Base-by-base conservation (phyloP, 2,797 vertebrate species). In the Poecilia wingei region DNA sequence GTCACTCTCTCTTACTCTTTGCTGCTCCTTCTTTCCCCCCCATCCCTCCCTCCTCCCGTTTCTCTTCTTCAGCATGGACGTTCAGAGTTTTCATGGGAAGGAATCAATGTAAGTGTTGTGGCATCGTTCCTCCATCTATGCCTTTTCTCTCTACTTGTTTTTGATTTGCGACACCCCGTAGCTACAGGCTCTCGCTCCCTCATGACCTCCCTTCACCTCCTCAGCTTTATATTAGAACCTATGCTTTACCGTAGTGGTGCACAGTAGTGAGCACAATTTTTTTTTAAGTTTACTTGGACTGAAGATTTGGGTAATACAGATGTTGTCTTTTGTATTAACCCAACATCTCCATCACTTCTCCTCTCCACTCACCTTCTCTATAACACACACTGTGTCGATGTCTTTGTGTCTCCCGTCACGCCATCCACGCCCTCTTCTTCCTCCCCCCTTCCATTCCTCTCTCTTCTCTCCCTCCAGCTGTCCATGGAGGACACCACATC, bases 401-500 rank as follows among this genome's bases (percentile, higher is more conserved):
- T 95, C 80, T 81, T 75, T 83, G 84, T 90, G 88, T 90, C 92
- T 86, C 84, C 86, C 80, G 87, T 87, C 93, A 88, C 93, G 89
- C 89, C 78, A 89, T 82, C 92, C 91, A 90, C 88, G 81, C 91
- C 76, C 75, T 85, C 83, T 81, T 83, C 84, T 85, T 78, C 86
- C 85, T 72, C 39, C 33, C 79, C 74, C 79, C 84, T 87, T 91
- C 90, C 90, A 91, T 93, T 79, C 87, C 87, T 91, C 76, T 91
- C 12, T 89, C 82, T 91, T 93, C 79, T 91, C 80, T 84, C 86
- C 86, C 84, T 94, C 79, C 92, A 99, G 98, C 96, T 99, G 82
- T 99, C 98, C 90, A 99, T 99, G 98, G 98, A 99, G 95, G 98
- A 99, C 93, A 99, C 98, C 78, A 99, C 98, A 79, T 99, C 98